Base-by-base conservation (phyloP, 2,797 vertebrate species). In the Acomys russatus region DNA sequence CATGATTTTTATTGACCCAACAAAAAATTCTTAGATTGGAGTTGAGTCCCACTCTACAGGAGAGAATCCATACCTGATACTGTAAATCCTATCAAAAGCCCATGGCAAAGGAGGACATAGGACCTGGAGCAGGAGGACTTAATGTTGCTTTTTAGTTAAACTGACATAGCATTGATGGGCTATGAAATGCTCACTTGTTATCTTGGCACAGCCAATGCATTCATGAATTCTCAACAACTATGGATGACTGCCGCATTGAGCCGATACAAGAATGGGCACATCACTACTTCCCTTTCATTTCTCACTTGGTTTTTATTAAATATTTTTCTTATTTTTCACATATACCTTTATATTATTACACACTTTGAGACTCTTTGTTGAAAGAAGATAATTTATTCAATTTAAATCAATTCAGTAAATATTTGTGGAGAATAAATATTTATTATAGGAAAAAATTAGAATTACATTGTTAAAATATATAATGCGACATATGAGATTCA, bases 351-450 rank as follows among this genome's bases (percentile, higher is more conserved):
- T 44, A 44, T 44, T 44, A 44, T 44, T 44, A 44, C 44, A 44
- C 44, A 59, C 68, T n/a, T 93, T 68, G 3, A 82, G 90, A 82
- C n/a, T 79, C 28, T 70, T 87, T 88, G 79, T 63, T 78, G 63
- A 90, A 86, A 12, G 83, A 68, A 96, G 83, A 88, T 88, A 74
- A 92, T 93, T 33, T 91, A 80, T 90, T 96, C 70, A 73, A 61
- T 90, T 92, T 44, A 86, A 91, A 85, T 82, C 78, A 93, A 92
- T 93, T 94, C 44, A 59, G 74, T n/a, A 91, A 96, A 88, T 94
- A 88, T 90, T 79, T 95, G 74, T 68, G 28, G 83, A 94, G 51
- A 92, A 76, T 56, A 95, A 91, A 71, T 90, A 94, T 93, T 93
- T 96, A 88, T 92, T 90, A 9, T 0, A 91, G 61, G 7, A 68